Conservation (phyloP, 2,888 invertebrate species). For the Tineola bisselliella region DNA sequence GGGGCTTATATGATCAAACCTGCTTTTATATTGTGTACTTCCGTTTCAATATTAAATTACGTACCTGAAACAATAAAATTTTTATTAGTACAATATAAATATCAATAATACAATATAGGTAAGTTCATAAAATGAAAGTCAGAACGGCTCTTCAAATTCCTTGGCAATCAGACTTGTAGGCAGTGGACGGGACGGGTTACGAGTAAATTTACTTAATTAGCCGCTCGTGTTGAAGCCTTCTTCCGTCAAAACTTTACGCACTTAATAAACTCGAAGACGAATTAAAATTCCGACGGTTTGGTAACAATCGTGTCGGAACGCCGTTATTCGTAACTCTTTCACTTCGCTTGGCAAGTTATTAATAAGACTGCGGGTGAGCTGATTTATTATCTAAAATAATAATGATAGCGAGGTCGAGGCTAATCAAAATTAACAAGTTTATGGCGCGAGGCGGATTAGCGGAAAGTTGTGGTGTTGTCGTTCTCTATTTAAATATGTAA, state of each 20-base stretch:
- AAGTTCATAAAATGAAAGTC: background rate
- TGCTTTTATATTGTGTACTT: background rate
- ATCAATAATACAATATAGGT: background rate
- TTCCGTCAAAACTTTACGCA: constrained; percentile 60
- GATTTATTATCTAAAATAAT: constrained; percentile 43
- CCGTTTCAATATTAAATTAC: background rate
- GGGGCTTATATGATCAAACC: background rate
- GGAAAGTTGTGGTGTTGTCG: constrained; percentile 29
- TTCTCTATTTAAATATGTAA: constrained; percentile 50
- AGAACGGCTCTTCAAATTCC: background rate
- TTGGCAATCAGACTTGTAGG: background rate
- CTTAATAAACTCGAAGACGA: constrained; percentile 61
- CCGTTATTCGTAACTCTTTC: constrained; percentile 44
- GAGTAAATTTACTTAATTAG: constrained; percentile 59
- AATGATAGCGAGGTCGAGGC: constrained; percentile 28
- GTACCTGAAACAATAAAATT: constrained; percentile 3
- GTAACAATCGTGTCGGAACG: constrained; percentile 58
- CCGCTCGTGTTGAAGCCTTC: constrained; percentile 39
- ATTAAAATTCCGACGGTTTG: constrained; percentile 64
- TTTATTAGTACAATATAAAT: constrained; percentile 3
- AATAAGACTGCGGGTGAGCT: constrained; percentile 32
- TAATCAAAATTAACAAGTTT: constrained; percentile 47
- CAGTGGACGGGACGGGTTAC: constrained; percentile 17
- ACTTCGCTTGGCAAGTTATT: constrained; percentile 37
- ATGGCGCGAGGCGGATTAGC: constrained; percentile 28